Base-by-base conservation (phyloP, 2,113 vertebrate species). In the Menidia beryllina region DNA sequence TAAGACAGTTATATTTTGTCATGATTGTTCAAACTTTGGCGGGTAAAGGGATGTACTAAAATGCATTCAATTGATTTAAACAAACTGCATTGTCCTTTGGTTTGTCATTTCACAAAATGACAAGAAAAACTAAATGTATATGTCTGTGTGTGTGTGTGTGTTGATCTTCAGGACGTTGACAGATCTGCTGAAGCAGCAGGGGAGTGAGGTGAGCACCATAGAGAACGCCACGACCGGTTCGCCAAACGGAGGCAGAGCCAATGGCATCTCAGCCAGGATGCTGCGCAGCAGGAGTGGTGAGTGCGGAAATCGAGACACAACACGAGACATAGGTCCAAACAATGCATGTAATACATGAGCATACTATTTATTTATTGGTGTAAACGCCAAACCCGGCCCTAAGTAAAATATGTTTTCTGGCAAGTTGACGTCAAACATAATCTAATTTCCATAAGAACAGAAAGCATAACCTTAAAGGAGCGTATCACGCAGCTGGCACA, bases 141-240 rank as follows among this genome's bases (percentile, higher is more conserved):
- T 45, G 7, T 34, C 30, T 69, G 23, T 41, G 20, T 36, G 19
- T 55, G 36, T 74, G 52, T 57, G 30, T 30, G 15, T 57, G 41
- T 55, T 26, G 48, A 17, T 81, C 14, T 77, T 24, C 71, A 93
- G 93, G 89, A 92, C 85, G 0, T 86, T 94, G 78, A 92, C 92
- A 12, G 92, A 93, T 60, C 85, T 94, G 60, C 77, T 94, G 81
- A 93, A 94, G 86, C 91, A 93, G 80, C 90, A 92, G 53, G 91
- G 89, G 49, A 83, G 49, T 17, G 93, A 93, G 51, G 68, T 77
- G 75, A 89, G 67, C 69, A 64, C 85, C 0, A 71, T 79, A 70
- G 91, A 92, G 51, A 85, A 83, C 49, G 52, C 69, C 7, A 27
- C 58, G 2, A 55, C 41, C 79, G 72, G 34, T 71, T 79, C 83